A percentile compares a stretch with the other conserved stretches of the same genome.
Conservation (phyloP, 2,888 invertebrate species). For the Dermolepida albohirtum region DNA sequence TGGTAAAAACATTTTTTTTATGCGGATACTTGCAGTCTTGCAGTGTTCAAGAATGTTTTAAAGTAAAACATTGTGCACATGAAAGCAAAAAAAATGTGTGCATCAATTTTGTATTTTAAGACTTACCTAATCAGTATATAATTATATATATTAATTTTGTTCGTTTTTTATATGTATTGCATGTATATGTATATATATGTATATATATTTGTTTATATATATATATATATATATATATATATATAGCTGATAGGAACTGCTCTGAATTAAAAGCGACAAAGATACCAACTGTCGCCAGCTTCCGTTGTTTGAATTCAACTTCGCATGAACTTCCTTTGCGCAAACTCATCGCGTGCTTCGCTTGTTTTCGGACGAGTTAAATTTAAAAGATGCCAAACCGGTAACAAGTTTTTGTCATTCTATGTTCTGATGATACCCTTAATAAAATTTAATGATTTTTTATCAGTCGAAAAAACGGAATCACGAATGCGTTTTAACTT, state of each 20-base stretch:
- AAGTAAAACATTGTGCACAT: too few relatives aligned
- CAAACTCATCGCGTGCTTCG: conserved; percentile 52
- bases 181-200: too few relatives aligned
- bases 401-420: conserved; percentile 33
- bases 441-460: conserved; percentile 14
- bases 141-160: too few relatives aligned
- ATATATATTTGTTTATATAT: too few relatives aligned
- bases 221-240: too few relatives aligned
- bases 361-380: not conserved
- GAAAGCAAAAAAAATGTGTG: too few relatives aligned
- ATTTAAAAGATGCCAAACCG: conserved; percentile 27
- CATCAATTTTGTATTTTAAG: too few relatives aligned
- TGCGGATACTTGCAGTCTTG: too few relatives aligned
- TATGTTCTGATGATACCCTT: conserved; percentile 3
- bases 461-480: not conserved
- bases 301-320: conserved; percentile 48
- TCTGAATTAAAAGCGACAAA: conserved; percentile 44
- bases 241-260: not conserved
- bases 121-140: too few relatives aligned
- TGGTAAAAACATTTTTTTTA: too few relatives aligned
- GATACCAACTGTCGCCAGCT: conserved; percentile 52
- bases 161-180: too few relatives aligned
- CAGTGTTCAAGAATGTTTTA: too few relatives aligned
- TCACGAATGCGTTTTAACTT: not conserved
- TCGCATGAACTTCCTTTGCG: conserved; percentile 45